A percentile compares a stretch with the other conserved stretches of the same genome.
Conservation (phyloP, 2,797 vertebrate species). For the Chromobotia macracanthus region DNA sequence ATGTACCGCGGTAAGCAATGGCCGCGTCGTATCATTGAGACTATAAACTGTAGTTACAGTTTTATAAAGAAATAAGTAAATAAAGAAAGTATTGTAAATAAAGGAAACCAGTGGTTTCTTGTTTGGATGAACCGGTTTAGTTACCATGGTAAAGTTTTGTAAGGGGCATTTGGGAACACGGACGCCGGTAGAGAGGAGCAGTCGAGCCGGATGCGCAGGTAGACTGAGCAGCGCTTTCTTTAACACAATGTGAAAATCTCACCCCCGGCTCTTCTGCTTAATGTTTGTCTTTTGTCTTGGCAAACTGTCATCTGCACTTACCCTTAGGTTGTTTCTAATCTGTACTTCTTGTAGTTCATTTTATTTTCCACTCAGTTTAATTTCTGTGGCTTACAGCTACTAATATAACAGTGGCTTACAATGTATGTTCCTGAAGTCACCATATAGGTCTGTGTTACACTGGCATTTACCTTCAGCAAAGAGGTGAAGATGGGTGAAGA, state of each 20-base stretch:
- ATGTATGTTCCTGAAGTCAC: no score
- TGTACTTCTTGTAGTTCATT: background rate
- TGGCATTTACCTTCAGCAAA: no score
- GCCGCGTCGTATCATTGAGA: no score
- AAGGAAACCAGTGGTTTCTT: no score
- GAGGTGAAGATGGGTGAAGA: no score
- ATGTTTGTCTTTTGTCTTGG: background rate
- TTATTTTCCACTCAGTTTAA: background rate
- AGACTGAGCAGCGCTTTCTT: background rate
- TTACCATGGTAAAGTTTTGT: background rate
- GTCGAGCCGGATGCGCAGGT: conserved; percentile 1
- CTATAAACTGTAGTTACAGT: no score
- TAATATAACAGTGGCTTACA: no score
- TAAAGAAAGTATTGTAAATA: no score
- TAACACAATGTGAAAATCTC: conserved; percentile 1
- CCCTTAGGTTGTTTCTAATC: background rate
- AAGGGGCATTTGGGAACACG: background rate
- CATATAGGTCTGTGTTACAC: no score
- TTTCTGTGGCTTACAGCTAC: no score
- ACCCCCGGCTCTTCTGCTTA: background rate
- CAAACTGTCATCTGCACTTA: background rate
- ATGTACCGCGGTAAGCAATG: background rate
- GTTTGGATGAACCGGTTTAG: no score
- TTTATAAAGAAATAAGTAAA: no score
- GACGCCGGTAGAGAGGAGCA: background rate